Evolutionary conservation across 2,797 vertebrate genomes (phyloP), one percentile per base, ranked within the genome.

Genomic region (Hippocampus kuda): DNA sequence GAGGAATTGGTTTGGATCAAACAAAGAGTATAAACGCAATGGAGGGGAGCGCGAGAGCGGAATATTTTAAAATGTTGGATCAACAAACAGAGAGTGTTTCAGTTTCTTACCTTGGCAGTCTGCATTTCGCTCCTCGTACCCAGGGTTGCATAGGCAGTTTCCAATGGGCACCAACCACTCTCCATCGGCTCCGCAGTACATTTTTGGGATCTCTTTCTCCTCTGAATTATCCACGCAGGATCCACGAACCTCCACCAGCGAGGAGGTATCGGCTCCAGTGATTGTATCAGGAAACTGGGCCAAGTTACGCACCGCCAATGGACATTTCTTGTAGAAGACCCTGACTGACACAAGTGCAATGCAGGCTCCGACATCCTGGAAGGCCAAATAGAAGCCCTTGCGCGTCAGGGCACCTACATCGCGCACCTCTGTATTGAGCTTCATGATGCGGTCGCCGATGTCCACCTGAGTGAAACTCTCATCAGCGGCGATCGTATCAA

Each of bases 401-500:
- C 89, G 92, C 77, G 89, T 94, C 73, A 98, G 70, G 0, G 94
- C 93, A 0, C 96, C 95, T 2, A 99, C 96, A 0, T 97, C 96
- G 78, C 97, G 90, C 41, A 99, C 92, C 78, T 99, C 97, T 0
- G 96, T 98, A 78, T 99, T 99, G 60, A 99, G 90, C 86, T 99
- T 99, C 95, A 99, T 98, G 88, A 98, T 95, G 72, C 97, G 88
- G 78, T 98, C 97, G 0, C 97, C 97, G 42, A 99, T 96, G 91
- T 99, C 97, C 89, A 98, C 94, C 82, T 99, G 97, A 2, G 97
- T 99, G 89, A 99, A 99, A 87, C 97, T 99, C 89, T 99, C 95
- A 0, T 99, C 97, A 0, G 97, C 97, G 0, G 97, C 97, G 0
- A 99, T 93, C 65, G 97, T 99, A 81, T 99, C 97, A 0, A 99